Base-by-base conservation (phyloP, 2,113 vertebrate species). In the Phylloscopus whistleri region DNA sequence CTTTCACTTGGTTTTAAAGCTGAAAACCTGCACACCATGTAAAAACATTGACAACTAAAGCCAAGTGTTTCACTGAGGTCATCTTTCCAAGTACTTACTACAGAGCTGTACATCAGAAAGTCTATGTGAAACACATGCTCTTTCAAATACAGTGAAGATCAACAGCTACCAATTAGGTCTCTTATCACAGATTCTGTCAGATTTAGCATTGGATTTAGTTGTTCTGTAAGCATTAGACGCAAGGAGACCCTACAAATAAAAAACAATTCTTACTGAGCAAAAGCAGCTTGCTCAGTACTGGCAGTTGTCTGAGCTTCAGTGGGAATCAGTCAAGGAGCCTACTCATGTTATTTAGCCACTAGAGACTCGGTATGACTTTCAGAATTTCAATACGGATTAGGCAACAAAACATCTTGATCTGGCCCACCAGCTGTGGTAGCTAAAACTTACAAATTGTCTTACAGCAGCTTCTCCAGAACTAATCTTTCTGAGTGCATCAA, bases 81-180 rank as follows among this genome's bases (percentile, higher is more conserved):
- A 24, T 13, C n/a, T 55, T 85, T 48, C n/a, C 16, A 69, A 77
- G 13, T 16, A 58, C 15, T n/a, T 67, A 70, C n/a, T 56, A 10
- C 30, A 84, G 14, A 91, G 16, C 20, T 46, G 3, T n/a, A 43
- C 0, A 2, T 21, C 46, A 81, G 15, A 18, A 51, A 51, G 17
- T 4, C 41, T 58, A 3, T 0, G 3, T 1, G 1, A 37, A 91
- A 70, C 13, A 53, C 3, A 15, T 39, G 31, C 39, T 18, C 24
- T 80, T 70, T 18, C 55, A 93, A 63, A 58, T 12, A 19, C 28
- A 74, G 6, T 2, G 5, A 84, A 66, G 16, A 87, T 2, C 28
- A 81, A 39, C n/a, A 83, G 37, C 9, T 51, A 89, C 41, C 14
- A 56, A 12, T 58, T 23, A 69, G 18, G 15, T 83, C 9, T 73